phyloP scores from a whole-genome alignment of 1,140 invertebrate species.

The Cepaea nemoralis region DNA sequence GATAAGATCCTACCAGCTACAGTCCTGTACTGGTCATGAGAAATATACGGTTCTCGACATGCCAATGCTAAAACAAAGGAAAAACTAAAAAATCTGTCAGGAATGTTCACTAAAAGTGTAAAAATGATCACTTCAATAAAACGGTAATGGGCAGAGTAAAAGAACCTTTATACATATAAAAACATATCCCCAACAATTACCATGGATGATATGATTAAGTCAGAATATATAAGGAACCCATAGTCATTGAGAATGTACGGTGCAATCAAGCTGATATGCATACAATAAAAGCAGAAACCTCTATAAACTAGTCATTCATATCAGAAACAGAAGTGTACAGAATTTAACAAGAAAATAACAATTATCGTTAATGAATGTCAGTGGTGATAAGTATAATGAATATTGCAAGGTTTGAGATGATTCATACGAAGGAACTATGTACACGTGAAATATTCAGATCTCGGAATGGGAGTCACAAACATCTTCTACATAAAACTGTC shows the following conservation, averaged over 20 bases:
- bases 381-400: background rate
- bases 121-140: no score
- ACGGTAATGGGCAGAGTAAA: no score
- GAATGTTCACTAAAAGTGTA: no score
- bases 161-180: no score
- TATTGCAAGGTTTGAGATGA: conserved; percentile 13
- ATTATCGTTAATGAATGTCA: background rate
- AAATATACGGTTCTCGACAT: no score
- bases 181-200: no score
- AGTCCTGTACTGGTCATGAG: no score
- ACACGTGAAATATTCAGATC: background rate
- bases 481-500: no score
- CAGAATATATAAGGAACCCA: background rate
- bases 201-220: background rate
- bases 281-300: background rate
- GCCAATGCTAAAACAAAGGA: no score
- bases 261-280: background rate
- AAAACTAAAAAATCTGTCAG: no score
- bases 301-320: background rate
- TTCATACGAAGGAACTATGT: background rate
- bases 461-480: no score
- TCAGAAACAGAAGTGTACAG: background rate
- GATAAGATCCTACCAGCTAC: no score
- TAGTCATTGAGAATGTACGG: background rate
- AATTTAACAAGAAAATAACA: background rate